phyloP scores from a whole-genome alignment of 2,797 vertebrate genomes.

The Pseudochromis fuscus region DNA sequence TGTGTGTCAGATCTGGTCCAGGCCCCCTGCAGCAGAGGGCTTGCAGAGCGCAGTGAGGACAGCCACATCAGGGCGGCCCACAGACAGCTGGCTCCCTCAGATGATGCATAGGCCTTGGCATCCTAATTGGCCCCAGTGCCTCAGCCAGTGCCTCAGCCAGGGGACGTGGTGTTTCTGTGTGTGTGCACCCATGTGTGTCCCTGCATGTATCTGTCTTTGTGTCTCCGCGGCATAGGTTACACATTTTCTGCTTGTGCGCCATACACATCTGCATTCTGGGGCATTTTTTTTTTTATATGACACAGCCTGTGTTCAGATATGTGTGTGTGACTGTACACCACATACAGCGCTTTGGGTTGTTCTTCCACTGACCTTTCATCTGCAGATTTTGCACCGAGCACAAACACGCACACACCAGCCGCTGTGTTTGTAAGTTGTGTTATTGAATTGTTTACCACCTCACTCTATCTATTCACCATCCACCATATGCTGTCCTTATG shows the following conservation, averaged over 20 bases:
- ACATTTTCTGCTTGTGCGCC: slow-evolving; percentile 18
- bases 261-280: slow-evolving; percentile 43
- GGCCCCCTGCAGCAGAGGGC: slow-evolving; percentile 65
- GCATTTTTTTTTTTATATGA: slow-evolving; percentile 16
- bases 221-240: slow-evolving; percentile 3
- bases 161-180: slow-evolving; percentile 60
- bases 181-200: slow-evolving; percentile 51
- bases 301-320: slow-evolving; percentile 25
- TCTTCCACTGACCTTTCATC: slow-evolving; percentile 73
- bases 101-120: slow-evolving; percentile 79
- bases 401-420: slow-evolving; percentile 6
- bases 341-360: slow-evolving; percentile 41
- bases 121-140: slow-evolving; percentile 80
- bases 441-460: neutral
- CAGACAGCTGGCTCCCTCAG: slow-evolving; percentile 79
- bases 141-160: slow-evolving; percentile 67
- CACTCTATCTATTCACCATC: neutral
- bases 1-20: slow-evolving; percentile 64
- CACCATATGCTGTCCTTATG: neutral
- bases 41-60: slow-evolving; percentile 64
- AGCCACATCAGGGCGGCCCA: slow-evolving; percentile 73
- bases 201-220: slow-evolving; percentile 44
- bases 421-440: slow-evolving; percentile 9
- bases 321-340: slow-evolving; percentile 50
- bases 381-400: slow-evolving; percentile 33